phyloP scores from a whole-genome alignment of 2,797 vertebrate species.

The Semaprochilodus insignis region DNA sequence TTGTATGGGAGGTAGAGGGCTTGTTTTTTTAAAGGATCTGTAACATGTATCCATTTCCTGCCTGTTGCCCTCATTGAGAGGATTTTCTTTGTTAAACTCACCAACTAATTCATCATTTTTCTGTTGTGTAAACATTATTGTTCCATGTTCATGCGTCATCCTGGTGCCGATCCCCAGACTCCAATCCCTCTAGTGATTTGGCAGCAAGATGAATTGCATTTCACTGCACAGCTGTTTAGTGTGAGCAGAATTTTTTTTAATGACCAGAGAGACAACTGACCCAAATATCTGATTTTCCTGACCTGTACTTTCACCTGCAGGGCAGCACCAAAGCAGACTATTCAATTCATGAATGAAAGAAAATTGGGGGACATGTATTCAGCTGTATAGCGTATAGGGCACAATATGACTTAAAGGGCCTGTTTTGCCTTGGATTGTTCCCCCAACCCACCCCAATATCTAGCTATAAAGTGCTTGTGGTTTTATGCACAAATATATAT shows the following conservation, averaged over 20 bases:
- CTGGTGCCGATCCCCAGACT: not conserved
- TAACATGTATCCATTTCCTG: not conserved
- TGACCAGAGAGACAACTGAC: not conserved
- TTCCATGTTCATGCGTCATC: not conserved
- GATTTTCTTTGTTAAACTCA: not conserved
- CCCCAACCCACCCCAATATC: too few species aligned
- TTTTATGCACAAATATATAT: too few species aligned
- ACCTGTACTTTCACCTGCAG: not conserved
- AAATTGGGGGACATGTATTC: too few species aligned
- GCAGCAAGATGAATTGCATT: not conserved
- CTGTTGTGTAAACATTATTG: not conserved
- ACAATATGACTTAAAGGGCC: too few species aligned
- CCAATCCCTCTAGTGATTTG: not conserved
- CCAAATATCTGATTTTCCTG: not conserved
- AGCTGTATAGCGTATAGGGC: too few species aligned
- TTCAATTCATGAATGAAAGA: too few species aligned
- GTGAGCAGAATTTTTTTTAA: not conserved
- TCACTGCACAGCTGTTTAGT: not conserved
- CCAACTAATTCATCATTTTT: not conserved
- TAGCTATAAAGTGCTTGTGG: too few species aligned
- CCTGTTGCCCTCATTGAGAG: not conserved
- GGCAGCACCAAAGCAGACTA: not conserved
- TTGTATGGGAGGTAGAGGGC: not conserved
- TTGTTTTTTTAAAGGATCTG: not conserved
- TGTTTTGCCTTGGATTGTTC: too few species aligned